These are phyloP conservation scores for Hypomecis atomaria DNA, from an alignment of 2,888 invertebrate species.

Conservation along the genomic window DNA sequence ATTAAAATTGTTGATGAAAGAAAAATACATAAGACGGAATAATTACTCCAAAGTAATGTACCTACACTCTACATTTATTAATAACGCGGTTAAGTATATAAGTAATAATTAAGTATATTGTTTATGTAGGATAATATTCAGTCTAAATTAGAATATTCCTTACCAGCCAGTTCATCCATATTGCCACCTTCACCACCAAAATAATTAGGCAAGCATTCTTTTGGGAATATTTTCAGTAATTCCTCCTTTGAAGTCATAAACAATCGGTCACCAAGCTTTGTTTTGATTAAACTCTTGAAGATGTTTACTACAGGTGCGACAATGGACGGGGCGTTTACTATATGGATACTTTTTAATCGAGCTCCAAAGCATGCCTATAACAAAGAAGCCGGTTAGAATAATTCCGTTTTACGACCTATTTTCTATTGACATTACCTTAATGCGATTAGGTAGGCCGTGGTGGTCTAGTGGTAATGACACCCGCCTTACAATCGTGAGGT, in stretches of 20 bases:
- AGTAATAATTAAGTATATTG: too few species aligned
- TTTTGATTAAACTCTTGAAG: conserved; percentile 63
- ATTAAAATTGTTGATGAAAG: too few species aligned
- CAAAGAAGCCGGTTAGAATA: neutral
- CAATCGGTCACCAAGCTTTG: conserved; percentile 60
- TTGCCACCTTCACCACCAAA: conserved; percentile 57
- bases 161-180: conserved; percentile 49
- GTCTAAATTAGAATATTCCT: neutral
- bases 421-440: too few species aligned
- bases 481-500: too few species aligned
- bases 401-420: neutral
- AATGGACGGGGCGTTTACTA: conserved; percentile 27
- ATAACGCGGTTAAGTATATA: too few species aligned
- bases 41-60: too few species aligned
- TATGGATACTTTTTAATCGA: conserved; percentile 21
- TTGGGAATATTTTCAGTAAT: conserved; percentile 55
- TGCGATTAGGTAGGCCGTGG: too few species aligned
- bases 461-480: too few species aligned
- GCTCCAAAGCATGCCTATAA: conserved; percentile 31
- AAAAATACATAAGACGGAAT: too few species aligned
- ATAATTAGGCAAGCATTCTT: conserved; percentile 60
- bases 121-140: neutral
- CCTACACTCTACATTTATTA: too few species aligned
- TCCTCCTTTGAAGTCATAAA: conserved; percentile 45
- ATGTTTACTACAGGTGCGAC: conserved; percentile 19